phyloP scores from a whole-genome alignment of 2,888 invertebrate genomes.

The Linnaemya vulpina region DNA sequence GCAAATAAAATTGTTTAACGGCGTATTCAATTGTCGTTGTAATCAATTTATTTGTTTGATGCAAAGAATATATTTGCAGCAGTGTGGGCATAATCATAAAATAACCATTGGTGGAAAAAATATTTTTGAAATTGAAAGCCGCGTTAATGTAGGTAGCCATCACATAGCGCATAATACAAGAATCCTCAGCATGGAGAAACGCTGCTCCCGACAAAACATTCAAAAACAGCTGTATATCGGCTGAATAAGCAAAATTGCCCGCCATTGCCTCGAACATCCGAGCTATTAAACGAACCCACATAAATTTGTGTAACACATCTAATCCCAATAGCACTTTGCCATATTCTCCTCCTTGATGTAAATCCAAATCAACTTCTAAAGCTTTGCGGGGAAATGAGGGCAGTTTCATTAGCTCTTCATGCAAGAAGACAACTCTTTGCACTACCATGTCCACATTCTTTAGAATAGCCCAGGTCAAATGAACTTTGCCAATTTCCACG shows the following conservation, averaged over 20 bases:
- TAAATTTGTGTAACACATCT: conserved; percentile 98
- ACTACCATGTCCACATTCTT: conserved; percentile 98
- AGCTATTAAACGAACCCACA: conserved; percentile 98
- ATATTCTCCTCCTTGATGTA: conserved; percentile 94
- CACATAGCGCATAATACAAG: conserved; percentile 96
- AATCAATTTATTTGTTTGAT: conserved; percentile 97
- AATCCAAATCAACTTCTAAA: conserved; percentile 96
- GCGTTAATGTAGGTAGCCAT: conserved; percentile 99
- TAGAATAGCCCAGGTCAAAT: conserved; percentile 94
- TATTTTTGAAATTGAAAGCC: conserved; percentile 98
- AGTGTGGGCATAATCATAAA: conserved; percentile 98
- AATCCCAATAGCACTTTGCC: conserved; percentile 95
- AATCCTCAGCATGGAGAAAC: conserved; percentile 98
- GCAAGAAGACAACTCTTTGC: conserved; percentile 98
- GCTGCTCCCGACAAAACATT: conserved; percentile 98
- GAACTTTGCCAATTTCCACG: conserved; percentile 97
- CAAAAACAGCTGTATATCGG: conserved; percentile 98
- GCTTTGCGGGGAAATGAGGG: conserved; percentile 99
- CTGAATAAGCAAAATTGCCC: conserved; percentile 97
- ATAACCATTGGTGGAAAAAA: conserved; percentile 99
- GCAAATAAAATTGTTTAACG: conserved; percentile 98
- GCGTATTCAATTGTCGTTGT: conserved; percentile 98
- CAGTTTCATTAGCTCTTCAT: conserved; percentile 99
- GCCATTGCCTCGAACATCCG: conserved; percentile 99
- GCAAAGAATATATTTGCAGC: conserved; percentile 97